Evolutionary conservation across 2,888 invertebrate genomes (phyloP), one percentile per base, ranked within the genome.

Genomic region (Drosophila suboccidentalis): DNA sequence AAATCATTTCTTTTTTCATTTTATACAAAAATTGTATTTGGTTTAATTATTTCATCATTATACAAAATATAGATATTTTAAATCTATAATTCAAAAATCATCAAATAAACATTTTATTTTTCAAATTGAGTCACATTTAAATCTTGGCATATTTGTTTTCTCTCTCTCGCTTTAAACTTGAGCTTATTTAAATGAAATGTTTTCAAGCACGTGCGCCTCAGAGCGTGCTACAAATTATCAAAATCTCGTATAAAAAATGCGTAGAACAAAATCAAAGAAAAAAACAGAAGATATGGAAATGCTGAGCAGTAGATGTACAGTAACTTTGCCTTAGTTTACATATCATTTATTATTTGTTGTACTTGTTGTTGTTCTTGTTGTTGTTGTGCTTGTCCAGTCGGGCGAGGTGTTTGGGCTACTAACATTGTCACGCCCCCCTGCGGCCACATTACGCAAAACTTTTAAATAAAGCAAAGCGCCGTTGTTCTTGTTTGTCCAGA

Each of bases 281-380:
- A 26, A 29, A 22, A 22, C 1, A 19, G 3, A 15, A 19, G n/a
- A 19, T 3, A 19, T 3, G 19, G 36, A 22, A 32, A 43, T 44
- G 29, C 10, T 0, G 41, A 43, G 17, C 19, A 50, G 43, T 38
- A 76, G 55, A 79, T 67, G 71, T 76, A 70, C 22, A 76, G 70
- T 76, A 86, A 83, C 71, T 86, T 73, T 77, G 84, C 73, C 84
- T 84, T 84, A 80, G 80, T 87, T 87, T 84, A 84, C 84, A 84
- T 84, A 84, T 87, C 82, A 87, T 84, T 84, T 84, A 84, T 84
- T 87, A 84, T 87, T 83, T 81, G 57, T 11, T 22, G 29, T 32
- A 11, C 15, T n/a, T 26, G 22, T 11, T 22, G 19, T 15, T 29
- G 19, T 11, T n/a, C n/a, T n/a, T 58, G 22, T 17, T 38, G 11